Evolutionary conservation across 2,888 invertebrate species (phyloP).

Genomic region (Cremastinae sp.): DNA sequence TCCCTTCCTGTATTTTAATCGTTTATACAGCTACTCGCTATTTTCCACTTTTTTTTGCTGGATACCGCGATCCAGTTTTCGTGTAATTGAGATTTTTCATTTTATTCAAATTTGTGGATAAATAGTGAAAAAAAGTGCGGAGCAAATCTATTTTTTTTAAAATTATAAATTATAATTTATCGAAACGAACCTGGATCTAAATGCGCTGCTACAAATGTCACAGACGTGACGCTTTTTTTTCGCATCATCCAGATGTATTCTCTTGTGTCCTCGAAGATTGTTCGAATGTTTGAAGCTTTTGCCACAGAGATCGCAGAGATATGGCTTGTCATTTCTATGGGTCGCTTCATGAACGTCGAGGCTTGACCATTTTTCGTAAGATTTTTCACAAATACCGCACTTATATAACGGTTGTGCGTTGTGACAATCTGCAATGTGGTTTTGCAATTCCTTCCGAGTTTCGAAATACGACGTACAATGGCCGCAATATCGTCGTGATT

Average conservation of each 20-base stretch:
- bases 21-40: too few relatives aligned
- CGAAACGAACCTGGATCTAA: slow-evolving; percentile 76
- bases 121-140: too few relatives aligned
- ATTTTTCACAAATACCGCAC: slow-evolving; percentile 72
- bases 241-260: slow-evolving; percentile 74
- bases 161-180: too few relatives aligned
- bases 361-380: slow-evolving; percentile 73
- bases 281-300: slow-evolving; percentile 77
- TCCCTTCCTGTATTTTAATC: too few relatives aligned
- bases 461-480: slow-evolving; percentile 65
- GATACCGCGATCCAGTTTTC: too few relatives aligned
- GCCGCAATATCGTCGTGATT: slow-evolving; percentile 67
- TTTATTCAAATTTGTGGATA: too few relatives aligned
- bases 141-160: too few relatives aligned
- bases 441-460: slow-evolving; percentile 69
- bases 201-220: slow-evolving; percentile 80
- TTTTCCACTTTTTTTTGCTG: too few relatives aligned
- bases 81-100: too few relatives aligned
- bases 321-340: slow-evolving; percentile 73
- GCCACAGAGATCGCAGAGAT: slow-evolving; percentile 77
- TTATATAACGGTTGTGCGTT: slow-evolving; percentile 67
- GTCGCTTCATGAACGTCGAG: slow-evolving; percentile 76
- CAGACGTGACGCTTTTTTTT: slow-evolving; percentile 78
- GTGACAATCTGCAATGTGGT: slow-evolving; percentile 69
- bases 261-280: slow-evolving; percentile 75